Percentiles rank a stretch among this genome's conserved stretches.
These are phyloP conservation scores for Aythya baeri DNA, from an alignment of 2,113 vertebrate genomes.

Conservation along the genomic window DNA sequence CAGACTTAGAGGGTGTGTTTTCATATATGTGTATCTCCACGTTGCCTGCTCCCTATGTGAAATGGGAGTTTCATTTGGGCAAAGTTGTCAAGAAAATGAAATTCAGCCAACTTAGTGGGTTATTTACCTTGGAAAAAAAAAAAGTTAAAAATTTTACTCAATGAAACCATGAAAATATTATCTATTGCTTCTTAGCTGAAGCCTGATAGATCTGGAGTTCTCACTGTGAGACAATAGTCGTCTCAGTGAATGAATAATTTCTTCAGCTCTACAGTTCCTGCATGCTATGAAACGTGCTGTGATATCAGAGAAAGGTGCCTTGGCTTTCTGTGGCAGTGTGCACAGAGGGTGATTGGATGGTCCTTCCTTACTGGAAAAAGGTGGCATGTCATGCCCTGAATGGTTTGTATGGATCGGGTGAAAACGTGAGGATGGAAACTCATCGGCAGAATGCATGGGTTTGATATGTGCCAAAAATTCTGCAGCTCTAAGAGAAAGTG, in stretches of 20 bases:
- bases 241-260: background rate
- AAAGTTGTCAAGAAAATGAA: background rate
- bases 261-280: background rate
- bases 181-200: background rate
- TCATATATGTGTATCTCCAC: background rate
- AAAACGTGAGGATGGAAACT: background rate
- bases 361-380: background rate
- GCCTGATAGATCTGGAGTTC: background rate
- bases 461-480: background rate
- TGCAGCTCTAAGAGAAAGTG: background rate
- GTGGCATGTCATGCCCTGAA: too few relatives aligned
- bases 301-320: background rate
- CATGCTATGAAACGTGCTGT: background rate
- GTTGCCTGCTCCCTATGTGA: background rate
- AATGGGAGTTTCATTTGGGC: background rate
- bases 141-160: background rate
- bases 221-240: background rate
- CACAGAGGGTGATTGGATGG: background rate
- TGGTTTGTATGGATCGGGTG: background rate
- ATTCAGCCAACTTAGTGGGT: background rate
- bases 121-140: background rate
- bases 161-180: background rate
- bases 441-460: background rate
- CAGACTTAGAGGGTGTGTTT: background rate
- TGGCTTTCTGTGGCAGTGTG: background rate